phyloP scores from a whole-genome alignment of 1,140 invertebrate species.

The Acarapis woodi region DNA sequence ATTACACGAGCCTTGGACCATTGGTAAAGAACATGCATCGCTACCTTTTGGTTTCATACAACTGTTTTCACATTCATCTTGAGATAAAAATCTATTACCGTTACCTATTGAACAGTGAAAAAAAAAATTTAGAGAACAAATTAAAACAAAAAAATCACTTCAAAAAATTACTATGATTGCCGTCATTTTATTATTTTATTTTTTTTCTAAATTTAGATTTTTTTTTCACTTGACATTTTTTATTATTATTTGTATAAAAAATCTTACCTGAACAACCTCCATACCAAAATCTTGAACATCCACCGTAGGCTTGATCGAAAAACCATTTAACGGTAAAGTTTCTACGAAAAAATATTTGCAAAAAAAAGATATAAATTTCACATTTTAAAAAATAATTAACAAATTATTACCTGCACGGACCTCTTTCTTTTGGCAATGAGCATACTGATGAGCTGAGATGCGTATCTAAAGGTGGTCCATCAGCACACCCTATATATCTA shows the following conservation, averaged over 20 bases:
- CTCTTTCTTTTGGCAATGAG: constrained; percentile 36
- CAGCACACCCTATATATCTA: constrained; percentile 12
- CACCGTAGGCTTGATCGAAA: constrained; percentile 57
- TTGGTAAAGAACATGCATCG: constrained; percentile 35
- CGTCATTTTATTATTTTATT: no score
- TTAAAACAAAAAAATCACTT: no score
- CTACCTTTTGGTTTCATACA: constrained; percentile 54
- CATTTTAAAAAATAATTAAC: constrained; percentile 23
- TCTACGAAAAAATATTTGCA: background rate
- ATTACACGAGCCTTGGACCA: constrained; percentile 40
- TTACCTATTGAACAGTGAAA: no score
- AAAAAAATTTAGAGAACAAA: no score
- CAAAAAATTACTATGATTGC: no score
- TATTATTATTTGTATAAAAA: no score
- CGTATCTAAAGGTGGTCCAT: constrained; percentile 9
- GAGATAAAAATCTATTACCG: constrained; percentile 46
- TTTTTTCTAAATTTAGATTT: no score
- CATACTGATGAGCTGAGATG: constrained; percentile 28
- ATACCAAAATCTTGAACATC: constrained; percentile 76
- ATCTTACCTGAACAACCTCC: constrained; percentile 73
- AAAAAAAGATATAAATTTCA: background rate
- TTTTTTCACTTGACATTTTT: no score
- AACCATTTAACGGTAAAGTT: constrained; percentile 26
- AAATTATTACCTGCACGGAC: constrained; percentile 46
- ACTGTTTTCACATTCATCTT: constrained; percentile 52